Percentiles rank a stretch among this genome's conserved stretches.
Evolutionary conservation across 2,113 vertebrate genomes (phyloP).

Genomic region (Pampusana beccarii): DNA sequence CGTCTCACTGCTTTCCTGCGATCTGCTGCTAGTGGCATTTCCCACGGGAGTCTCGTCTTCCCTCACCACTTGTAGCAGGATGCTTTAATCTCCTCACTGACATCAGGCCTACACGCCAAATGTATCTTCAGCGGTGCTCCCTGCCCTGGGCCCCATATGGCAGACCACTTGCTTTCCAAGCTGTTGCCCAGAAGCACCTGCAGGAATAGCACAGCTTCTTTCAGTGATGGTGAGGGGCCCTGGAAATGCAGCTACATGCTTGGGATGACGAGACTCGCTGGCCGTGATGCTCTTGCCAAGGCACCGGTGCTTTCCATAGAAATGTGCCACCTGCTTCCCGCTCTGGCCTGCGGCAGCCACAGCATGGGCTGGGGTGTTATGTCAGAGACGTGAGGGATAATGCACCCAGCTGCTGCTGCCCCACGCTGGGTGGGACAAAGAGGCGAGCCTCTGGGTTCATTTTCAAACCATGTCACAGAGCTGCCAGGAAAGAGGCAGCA

Average conservation of each 20-base stretch:
- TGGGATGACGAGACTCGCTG: constrained; percentile 27
- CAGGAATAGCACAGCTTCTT: constrained; percentile 25
- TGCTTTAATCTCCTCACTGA: neutral
- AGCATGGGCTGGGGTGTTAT: neutral
- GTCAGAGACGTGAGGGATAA: neutral
- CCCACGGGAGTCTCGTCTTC: neutral
- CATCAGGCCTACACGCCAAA: neutral
- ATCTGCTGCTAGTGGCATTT: neutral
- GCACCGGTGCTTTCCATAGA: neutral
- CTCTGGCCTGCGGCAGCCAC: fast-evolving
- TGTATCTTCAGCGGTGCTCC: neutral
- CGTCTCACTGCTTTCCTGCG: fast-evolving
- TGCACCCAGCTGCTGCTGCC: neutral
- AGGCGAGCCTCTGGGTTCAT: neutral
- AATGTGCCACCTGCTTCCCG: neutral
- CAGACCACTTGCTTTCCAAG: constrained; percentile 40
- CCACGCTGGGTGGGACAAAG: fast-evolving
- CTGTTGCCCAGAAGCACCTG: neutral
- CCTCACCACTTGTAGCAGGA: neutral
- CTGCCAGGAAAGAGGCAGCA: neutral
- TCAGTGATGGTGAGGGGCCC: neutral
- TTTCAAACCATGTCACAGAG: neutral
- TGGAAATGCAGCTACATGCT: neutral
- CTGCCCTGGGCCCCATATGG: neutral
- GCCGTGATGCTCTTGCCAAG: neutral